These are phyloP conservation scores for Cistogaster globosa DNA, from an alignment of 2,888 invertebrate species.

Conservation along the genomic window DNA sequence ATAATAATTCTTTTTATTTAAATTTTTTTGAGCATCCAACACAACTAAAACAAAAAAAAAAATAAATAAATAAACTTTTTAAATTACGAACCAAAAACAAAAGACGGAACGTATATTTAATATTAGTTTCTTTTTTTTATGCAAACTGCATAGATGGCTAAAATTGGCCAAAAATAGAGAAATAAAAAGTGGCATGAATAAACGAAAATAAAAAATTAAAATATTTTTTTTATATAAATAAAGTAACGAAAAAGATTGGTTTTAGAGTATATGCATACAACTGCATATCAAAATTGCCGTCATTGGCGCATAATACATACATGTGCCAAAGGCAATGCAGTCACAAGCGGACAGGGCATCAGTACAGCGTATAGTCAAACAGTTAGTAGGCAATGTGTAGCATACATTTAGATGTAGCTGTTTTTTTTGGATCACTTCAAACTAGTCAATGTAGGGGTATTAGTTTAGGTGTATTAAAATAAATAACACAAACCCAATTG, in stretches of 20 bases:
- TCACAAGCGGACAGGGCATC: constrained; percentile 37
- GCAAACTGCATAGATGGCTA: constrained; percentile 31
- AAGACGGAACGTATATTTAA: constrained; percentile 26
- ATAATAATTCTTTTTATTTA: constrained; percentile 1
- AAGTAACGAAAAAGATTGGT: constrained; percentile 12
- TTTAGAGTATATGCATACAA: constrained; percentile 21
- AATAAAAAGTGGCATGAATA: constrained; percentile 50
- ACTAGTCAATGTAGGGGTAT: constrained; percentile 15
- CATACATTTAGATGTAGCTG: constrained; percentile 38
- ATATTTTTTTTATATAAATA: constrained; percentile 57
- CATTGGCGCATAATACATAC: constrained; percentile 66
- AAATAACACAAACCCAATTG: constrained; percentile 17
- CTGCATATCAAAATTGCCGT: constrained; percentile 60
- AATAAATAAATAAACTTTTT: not conserved
- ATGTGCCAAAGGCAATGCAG: constrained; percentile 68
- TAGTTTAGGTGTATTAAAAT: not conserved
- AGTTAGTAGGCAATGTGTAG: not conserved
- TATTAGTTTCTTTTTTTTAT: constrained; percentile 10
- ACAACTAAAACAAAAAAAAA: not conserved
- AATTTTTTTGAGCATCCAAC: not conserved
- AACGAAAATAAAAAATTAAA: constrained; percentile 18
- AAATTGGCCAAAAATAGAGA: constrained; percentile 48
- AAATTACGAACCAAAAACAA: constrained; percentile 22
- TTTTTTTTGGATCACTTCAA: constrained; percentile 26
- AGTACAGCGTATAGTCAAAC: not conserved